A percentile compares a stretch with the other conserved stretches of the same genome.
Conservation (phyloP, 1,140 invertebrate species). For the Drosophila tsacasi region DNA sequence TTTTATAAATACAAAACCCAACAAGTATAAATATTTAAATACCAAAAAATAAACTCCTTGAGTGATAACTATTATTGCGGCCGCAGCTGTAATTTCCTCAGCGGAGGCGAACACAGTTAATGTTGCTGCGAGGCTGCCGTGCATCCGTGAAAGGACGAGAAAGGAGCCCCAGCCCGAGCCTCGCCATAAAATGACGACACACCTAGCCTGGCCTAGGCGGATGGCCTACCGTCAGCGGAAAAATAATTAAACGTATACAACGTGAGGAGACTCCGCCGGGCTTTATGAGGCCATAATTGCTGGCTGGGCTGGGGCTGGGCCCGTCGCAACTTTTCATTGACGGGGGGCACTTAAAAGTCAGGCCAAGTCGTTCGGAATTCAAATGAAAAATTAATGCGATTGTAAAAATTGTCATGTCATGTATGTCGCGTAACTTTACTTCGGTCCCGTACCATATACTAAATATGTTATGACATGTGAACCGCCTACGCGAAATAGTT, state of each 20-base stretch:
- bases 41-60: background rate
- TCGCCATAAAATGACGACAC: slow-evolving; percentile 35
- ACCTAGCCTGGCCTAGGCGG: slow-evolving; percentile 35
- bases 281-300: slow-evolving; percentile 68
- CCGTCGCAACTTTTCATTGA: slow-evolving; percentile 61
- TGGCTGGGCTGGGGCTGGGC: slow-evolving; percentile 3
- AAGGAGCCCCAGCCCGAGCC: background rate
- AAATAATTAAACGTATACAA: slow-evolving; percentile 77
- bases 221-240: slow-evolving; percentile 52
- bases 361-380: slow-evolving; percentile 58
- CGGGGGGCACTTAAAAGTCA: slow-evolving; percentile 69
- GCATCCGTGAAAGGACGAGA: slow-evolving; percentile 12
- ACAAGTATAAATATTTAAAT: background rate
- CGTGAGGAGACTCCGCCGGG: slow-evolving; percentile 32
- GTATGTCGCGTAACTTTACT: slow-evolving; percentile 47
- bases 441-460: background rate
- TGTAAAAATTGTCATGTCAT: slow-evolving; percentile 78
- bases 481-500: slow-evolving; percentile 55
- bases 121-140: slow-evolving; percentile 20
- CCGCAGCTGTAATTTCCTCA: slow-evolving; percentile 23
- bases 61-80: background rate
- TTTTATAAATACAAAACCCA: background rate
- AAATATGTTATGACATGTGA: slow-evolving; percentile 38
- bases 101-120: slow-evolving; percentile 9
- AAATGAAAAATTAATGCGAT: slow-evolving; percentile 83